Conservation (phyloP, 2,888 invertebrate species). For the Empis stercorea region DNA sequence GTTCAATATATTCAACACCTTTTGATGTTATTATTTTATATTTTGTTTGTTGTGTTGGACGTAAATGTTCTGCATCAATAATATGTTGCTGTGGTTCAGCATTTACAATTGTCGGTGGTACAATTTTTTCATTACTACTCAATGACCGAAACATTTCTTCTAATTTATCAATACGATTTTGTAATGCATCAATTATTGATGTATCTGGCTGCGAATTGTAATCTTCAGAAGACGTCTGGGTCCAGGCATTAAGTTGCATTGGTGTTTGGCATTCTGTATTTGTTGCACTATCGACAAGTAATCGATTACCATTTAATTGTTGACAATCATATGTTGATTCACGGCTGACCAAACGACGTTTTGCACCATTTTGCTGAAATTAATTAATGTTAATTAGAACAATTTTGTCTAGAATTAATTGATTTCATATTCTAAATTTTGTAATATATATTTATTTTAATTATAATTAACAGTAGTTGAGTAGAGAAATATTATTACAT, state of each 20-base stretch:
- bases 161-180: slow-evolving; percentile 20
- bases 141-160: slow-evolving; percentile 21
- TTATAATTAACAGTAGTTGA: too few relatives aligned
- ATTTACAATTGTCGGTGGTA: slow-evolving; percentile 8
- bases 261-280: slow-evolving; percentile 9
- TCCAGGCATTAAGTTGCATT: slow-evolving; percentile 22
- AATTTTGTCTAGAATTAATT: too few relatives aligned
- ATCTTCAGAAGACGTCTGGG: slow-evolving; percentile 23
- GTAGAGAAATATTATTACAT: too few relatives aligned
- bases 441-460: too few relatives aligned
- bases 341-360: too few relatives aligned
- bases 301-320: not conserved
- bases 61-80: slow-evolving; percentile 2
- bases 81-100: slow-evolving; percentile 5
- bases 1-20: slow-evolving; percentile 15
- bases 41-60: slow-evolving; percentile 13
- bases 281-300: not conserved
- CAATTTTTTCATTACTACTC: slow-evolving; percentile 16
- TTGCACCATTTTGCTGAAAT: too few relatives aligned
- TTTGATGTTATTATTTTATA: slow-evolving; percentile 22
- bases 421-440: too few relatives aligned
- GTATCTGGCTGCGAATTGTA: slow-evolving; percentile 13
- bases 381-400: too few relatives aligned
- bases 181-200: slow-evolving; percentile 14
- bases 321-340: too few relatives aligned